A percentile compares a stretch with the other conserved stretches of the same genome.
phyloP scores from a whole-genome alignment of 2,888 invertebrate species.

The Macrosiphum euphorbiae region DNA sequence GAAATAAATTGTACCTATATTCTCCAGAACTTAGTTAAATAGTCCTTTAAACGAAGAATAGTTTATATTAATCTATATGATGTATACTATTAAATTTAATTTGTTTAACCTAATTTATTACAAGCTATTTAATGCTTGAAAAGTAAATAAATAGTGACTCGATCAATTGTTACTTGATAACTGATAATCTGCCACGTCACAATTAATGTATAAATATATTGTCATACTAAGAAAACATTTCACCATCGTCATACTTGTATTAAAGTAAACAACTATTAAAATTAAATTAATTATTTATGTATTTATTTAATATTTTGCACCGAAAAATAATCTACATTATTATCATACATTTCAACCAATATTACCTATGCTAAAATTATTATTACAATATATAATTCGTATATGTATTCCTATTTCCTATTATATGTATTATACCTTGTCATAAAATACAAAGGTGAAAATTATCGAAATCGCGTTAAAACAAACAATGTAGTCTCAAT shows the following conservation, averaged over 20 bases:
- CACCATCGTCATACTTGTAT: neutral
- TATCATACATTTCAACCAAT: neutral
- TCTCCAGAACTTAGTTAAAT: neutral
- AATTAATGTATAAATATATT: neutral
- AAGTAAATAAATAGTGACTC: constrained; percentile 11
- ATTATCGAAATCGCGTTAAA: neutral
- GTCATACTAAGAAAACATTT: neutral
- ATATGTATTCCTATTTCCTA: neutral
- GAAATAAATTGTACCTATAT: neutral
- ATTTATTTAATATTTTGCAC: neutral
- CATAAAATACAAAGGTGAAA: neutral
- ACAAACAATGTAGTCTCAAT: neutral
- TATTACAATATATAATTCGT: neutral
- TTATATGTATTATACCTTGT: neutral
- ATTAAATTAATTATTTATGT: neutral
- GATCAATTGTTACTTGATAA: constrained; percentile 33
- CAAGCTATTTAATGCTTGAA: neutral
- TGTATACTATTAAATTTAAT: constrained; percentile 18
- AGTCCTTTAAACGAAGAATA: neutral
- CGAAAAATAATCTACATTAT: neutral
- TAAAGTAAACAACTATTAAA: neutral
- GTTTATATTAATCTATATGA: constrained; percentile 36
- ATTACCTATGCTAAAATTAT: neutral
- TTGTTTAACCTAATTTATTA: constrained; percentile 44
- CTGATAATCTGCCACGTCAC: neutral